Evolutionary conservation across 2,113 vertebrate species (phyloP), one percentile per base, ranked within the genome.

Genomic region (Motacilla alba): DNA sequence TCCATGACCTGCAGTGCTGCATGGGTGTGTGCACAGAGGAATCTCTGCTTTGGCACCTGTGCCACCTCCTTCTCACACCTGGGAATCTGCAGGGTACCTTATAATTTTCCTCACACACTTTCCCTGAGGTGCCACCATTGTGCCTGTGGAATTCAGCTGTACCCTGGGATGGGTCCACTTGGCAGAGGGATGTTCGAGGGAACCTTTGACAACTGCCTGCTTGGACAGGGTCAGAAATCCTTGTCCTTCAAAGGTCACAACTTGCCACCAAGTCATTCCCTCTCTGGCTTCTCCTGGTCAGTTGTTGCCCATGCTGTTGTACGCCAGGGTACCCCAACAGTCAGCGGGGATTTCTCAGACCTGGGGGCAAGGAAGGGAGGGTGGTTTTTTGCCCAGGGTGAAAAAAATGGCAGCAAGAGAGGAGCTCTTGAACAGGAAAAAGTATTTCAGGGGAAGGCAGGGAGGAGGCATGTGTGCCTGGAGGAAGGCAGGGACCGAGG

Each of bases 241-340:
- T 50, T 28, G 83, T 77, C n/a, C 50, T 84, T 58, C 18, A 50
- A 23, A 84, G 69, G n/a, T 33, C n/a, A 41, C 30, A 37, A 6
- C 24, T 43, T 72, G 44, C 33, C 33, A 31, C 27, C 53, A 58
- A 46, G n/a, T 55, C 37, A 33, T 16, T 64, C 31, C 18, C 13
- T 43, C 7, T 56, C 55, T 44, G 44, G 13, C 13, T 0, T 0
- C 30, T n/a, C 39, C 37, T 3, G 17, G 33, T 62, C 44, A 35
- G 49, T 10, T 0, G 0, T 17, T 66, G 33, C 16, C 56, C 9
- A 19, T 0, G 2, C 21, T 30, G 20, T 10, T 77, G 30, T 26
- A 21, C 3, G 31, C 30, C 5, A 2, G 27, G 43, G 31, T 47
- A 22, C 15, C 28, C 16, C 35, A 13, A 11, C 0, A 2, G 24